Evolutionary conservation across 2,888 invertebrate genomes (phyloP), one percentile per base, ranked within the genome.

Genomic region (Ormyrus pomaceus): DNA sequence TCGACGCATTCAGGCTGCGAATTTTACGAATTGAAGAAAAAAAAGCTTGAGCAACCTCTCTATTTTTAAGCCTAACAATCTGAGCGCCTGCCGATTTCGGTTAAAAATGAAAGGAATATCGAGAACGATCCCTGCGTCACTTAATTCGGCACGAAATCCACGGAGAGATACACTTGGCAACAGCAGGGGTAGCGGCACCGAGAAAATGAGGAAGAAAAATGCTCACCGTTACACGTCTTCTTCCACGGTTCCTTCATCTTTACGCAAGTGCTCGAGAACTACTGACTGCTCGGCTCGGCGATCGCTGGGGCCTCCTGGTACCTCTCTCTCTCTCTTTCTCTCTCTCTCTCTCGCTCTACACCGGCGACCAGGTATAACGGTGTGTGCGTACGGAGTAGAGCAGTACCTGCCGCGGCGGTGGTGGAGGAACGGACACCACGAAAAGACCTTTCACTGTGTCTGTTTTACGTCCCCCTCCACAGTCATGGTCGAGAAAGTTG

Each of bases 241-340:
- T 82, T 82, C 82, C 82, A 82, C 48, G 82, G 82, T 79, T 82
- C 82, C 82, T 82, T 82, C 82, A 82, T 82, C 73, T 79, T 79
- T 58, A 56, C 70, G 59, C 78, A 76, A 78, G 68, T 78, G 80
- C 80, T 82, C 73, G 80, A 75, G 80, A 80, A 80, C 82, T 77
- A 82, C 80, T 82, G 75, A 80, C 72, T 73, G 61, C 34, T 34
- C 62, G 74, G 62, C 62, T 48, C 73, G 55, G 46, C 7, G 48
- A 7, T 55, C 56, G n/a, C 79, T 34, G 34, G 62, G 62, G 62
- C 71, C 70, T 58, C 71, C 34, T 66, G 58, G 65, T 55, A 66
- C 74, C 46, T 58, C 58, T 58, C 76, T 51, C 46, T 62, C 68
- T 50, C 56, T 8, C 59, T 46, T 65, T 8, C 73, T 74, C 46